Percentiles rank a stretch among this genome's conserved stretches.
Conservation (phyloP, 2,797 vertebrate species). For the Gallinago stenura region DNA sequence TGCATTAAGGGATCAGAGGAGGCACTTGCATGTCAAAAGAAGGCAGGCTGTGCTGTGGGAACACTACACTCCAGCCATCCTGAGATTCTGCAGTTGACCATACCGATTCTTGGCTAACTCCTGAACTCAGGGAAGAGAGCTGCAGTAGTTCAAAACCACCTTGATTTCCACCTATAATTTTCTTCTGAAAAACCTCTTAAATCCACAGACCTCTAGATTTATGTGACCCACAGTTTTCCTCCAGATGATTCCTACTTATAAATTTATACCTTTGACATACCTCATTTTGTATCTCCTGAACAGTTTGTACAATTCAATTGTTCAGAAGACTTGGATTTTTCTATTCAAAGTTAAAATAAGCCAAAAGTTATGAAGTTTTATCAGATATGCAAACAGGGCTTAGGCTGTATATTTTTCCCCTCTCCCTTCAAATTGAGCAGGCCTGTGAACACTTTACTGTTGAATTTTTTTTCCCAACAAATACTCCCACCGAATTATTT, state of each 20-base stretch:
- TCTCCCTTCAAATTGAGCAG: not conserved
- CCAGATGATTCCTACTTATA: not conserved
- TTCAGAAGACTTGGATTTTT: not conserved
- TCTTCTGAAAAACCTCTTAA: not conserved
- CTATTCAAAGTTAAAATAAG: not conserved
- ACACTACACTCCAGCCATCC: not conserved
- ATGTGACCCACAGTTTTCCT: not conserved
- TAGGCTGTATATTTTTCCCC: not conserved
- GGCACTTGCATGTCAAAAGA: accelerated
- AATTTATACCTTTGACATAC: not conserved
- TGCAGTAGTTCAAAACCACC: not conserved
- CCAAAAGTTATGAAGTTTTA: not conserved
- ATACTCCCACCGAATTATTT: constrained; percentile 1
- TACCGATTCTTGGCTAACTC: not conserved
- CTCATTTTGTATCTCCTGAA: not conserved
- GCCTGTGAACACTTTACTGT: not conserved
- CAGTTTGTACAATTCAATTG: not conserved
- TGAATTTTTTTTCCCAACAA: not conserved
- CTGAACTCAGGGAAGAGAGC: not conserved
- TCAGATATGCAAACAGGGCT: not conserved
- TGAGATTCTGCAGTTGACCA: not conserved
- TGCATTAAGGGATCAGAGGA: too few relatives aligned
- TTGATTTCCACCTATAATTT: not conserved
- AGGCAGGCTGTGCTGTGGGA: not conserved
- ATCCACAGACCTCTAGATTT: not conserved